Evolutionary conservation across 1,140 invertebrate genomes (phyloP), one percentile per base, ranked within the genome.

Genomic region (Drosophila orena): DNA sequence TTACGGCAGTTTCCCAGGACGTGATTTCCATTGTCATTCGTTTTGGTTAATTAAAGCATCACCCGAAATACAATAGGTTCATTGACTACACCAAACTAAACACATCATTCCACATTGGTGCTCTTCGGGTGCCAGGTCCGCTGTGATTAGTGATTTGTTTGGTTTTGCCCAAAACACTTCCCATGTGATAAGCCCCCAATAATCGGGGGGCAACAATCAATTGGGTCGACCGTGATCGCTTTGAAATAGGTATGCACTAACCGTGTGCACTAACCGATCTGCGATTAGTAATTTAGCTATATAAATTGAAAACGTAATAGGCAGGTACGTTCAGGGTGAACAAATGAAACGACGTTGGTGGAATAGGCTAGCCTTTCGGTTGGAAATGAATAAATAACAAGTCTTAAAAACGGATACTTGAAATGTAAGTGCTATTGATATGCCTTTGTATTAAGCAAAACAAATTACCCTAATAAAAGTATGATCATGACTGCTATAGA

Each of bases 1-100:
- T 5, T 22, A 15, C 49, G 35, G 27, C 46, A 46, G 50, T 57
- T 70, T 47, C 66, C 42, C 35, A 70, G 50, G 64, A 34, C 37
- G 64, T 35, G 65, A 70, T 57, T 57, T 37, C 22, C 34, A 20
- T 46, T 58, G 30, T 40, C 24, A 7, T 44, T 34, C 27, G 35
- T 68, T 47, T 69, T 69, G 60, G 20, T 46, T 57, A 57, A 70
- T 70, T 70, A 46, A 69, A 20, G 8, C n/a, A 47, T 43, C 12
- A 20, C 17, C 50, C 35, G 40, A 55, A 27, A n/a, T 17, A 27
- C 22, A 52, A 53, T 17, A 15, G 43, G 35, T 44, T 35, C 43
- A 56, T 69, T 49, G 42, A 47, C 50, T 46, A n/a, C n/a, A n/a
- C n/a, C n/a, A 40, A 55, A 27, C 30, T 30, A 30, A 30, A 30